Conservation (phyloP, 2,797 vertebrate species). For the Agapornis canus region DNA sequence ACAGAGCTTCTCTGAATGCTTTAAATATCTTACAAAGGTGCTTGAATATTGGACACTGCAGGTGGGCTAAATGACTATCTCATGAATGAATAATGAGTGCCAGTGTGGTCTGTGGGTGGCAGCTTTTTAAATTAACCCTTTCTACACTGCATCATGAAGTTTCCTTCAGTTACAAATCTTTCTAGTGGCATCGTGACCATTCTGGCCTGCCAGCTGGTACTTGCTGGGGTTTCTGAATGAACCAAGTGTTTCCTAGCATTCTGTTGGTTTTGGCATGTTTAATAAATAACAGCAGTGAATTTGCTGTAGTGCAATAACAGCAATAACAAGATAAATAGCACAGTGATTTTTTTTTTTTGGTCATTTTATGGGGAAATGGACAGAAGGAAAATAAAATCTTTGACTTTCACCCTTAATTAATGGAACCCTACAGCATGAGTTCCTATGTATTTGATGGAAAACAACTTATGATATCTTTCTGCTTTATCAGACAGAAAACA, state of each 20-base stretch:
- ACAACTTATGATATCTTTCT: neutral
- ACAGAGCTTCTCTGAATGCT: neutral
- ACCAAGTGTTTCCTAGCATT: neutral
- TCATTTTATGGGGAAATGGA: neutral
- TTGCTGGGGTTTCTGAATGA: neutral
- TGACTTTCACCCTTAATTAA: neutral
- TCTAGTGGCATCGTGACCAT: neutral
- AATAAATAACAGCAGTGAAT: neutral
- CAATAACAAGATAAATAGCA: neutral
- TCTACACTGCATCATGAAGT: neutral
- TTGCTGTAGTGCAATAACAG: neutral
- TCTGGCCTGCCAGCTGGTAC: neutral
- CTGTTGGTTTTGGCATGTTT: neutral
- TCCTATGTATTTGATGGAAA: neutral
- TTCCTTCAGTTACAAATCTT: neutral
- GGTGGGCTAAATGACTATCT: neutral
- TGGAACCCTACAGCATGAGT: neutral
- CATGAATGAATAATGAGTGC: neutral
- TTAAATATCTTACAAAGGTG: slow-evolving; percentile 9
- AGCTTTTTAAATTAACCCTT: neutral
- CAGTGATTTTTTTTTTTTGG: neutral
- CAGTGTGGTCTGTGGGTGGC: neutral
- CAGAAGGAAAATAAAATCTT: neutral
- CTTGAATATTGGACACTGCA: neutral
- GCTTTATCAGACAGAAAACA: neutral